phyloP scores from a whole-genome alignment of 2,888 invertebrate species.

The Drosophila rubida region DNA sequence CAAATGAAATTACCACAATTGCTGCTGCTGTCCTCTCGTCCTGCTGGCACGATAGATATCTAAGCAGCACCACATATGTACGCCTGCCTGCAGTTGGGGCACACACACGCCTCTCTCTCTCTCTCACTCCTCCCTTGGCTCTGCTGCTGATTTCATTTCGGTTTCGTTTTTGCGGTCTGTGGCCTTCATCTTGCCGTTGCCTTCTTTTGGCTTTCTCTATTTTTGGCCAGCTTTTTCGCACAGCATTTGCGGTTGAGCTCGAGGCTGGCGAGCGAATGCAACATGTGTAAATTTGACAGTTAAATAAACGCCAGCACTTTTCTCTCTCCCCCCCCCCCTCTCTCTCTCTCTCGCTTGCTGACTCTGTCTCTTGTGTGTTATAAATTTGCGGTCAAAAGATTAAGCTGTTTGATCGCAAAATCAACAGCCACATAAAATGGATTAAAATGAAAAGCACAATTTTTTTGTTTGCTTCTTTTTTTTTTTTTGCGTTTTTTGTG shows the following conservation, averaged over 20 bases:
- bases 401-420: conserved; percentile 78
- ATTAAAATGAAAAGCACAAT: conserved; percentile 70
- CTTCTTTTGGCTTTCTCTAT: conserved; percentile 11
- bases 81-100: conserved; percentile 1
- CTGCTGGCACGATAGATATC: conserved; percentile 6
- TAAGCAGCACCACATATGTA: conserved; percentile 22
- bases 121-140: conserved; percentile 48
- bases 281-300: conserved; percentile 77
- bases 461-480: conserved; percentile 4
- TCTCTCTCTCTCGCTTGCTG: neutral
- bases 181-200: conserved; percentile 34
- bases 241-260: conserved; percentile 46
- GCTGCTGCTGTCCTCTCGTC: conserved; percentile 21
- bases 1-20: conserved; percentile 66
- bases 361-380: conserved; percentile 45
- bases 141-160: conserved; percentile 70
- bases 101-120: neutral
- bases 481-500: conserved; percentile 7
- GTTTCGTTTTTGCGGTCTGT: conserved; percentile 64
- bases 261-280: conserved; percentile 4
- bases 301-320: conserved; percentile 60
- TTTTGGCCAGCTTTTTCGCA: conserved; percentile 37
- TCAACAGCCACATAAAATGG: conserved; percentile 76
- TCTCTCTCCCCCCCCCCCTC: neutral
- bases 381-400: conserved; percentile 76